Percentiles rank a stretch among this genome's conserved stretches.
These are phyloP conservation scores for Phaethornis superciliosus DNA, from an alignment of 2,113 vertebrate species.

Conservation along the genomic window DNA sequence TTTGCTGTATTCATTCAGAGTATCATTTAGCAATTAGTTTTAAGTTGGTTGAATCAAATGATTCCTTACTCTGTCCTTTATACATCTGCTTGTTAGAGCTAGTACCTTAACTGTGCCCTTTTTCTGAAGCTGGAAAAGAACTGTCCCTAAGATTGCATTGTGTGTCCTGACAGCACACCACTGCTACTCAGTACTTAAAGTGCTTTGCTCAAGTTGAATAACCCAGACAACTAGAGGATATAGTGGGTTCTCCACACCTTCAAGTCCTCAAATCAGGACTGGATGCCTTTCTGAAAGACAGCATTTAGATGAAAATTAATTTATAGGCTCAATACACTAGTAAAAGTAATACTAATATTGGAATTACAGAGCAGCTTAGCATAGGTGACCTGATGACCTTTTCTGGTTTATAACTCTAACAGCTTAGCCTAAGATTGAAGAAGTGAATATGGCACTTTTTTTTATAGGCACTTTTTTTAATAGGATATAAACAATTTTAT, in stretches of 20 bases:
- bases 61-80: neutral
- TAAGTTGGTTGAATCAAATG: neutral
- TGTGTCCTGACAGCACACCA: neutral
- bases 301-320: neutral
- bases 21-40: neutral
- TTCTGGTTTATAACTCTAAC: constrained; percentile 29
- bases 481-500: constrained; percentile 42
- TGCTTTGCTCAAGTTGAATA: neutral
- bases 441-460: neutral
- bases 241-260: neutral
- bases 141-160: neutral
- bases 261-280: neutral
- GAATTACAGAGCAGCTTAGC: neutral
- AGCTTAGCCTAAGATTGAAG: neutral
- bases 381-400: neutral
- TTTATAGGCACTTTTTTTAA: constrained; percentile 22
- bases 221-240: neutral
- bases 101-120: neutral
- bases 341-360: neutral
- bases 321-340: neutral
- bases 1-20: too few species aligned
- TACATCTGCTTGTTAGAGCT: neutral
- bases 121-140: neutral
- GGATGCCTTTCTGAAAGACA: neutral
- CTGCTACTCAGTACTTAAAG: neutral